These are phyloP conservation scores for Agriopis marginaria DNA, from an alignment of 2,888 invertebrate species.

Conservation along the genomic window DNA sequence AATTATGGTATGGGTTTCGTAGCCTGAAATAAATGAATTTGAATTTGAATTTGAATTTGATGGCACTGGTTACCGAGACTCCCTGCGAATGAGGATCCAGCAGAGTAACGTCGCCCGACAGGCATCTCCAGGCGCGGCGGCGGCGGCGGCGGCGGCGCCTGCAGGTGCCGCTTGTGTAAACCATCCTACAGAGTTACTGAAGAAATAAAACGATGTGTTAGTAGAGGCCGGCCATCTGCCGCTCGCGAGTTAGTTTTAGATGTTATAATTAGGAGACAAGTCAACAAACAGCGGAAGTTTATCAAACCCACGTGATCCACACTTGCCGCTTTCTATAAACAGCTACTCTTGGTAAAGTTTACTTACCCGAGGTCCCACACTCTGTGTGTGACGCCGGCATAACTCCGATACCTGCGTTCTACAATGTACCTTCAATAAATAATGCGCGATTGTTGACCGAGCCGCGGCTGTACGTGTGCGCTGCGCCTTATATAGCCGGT, in stretches of 20 bases:
- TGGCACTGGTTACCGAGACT: too few relatives aligned
- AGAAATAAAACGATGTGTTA: constrained; percentile 2
- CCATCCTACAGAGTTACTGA: constrained; percentile 1
- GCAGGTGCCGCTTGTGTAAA: neutral
- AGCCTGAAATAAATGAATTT: too few relatives aligned
- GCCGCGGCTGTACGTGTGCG: constrained; percentile 3
- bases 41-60: too few relatives aligned
- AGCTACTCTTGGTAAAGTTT: neutral
- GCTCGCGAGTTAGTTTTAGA: neutral
- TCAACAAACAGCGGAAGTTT: constrained; percentile 31
- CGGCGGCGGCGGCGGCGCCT: too few relatives aligned
- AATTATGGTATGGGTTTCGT: too few relatives aligned
- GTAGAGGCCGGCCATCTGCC: constrained; percentile 13
- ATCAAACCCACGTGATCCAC: constrained; percentile 13
- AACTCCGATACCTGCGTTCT: neutral
- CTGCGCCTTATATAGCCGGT: constrained; percentile 19
- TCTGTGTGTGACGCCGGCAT: too few relatives aligned
- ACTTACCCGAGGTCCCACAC: neutral
- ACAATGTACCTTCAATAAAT: neutral
- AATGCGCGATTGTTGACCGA: neutral
- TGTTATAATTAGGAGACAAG: constrained; percentile 24
- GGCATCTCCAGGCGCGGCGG: too few relatives aligned
- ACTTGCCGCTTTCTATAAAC: constrained; percentile 8
- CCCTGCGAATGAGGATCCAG: too few relatives aligned
- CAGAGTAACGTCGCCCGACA: too few relatives aligned